phyloP scores from a whole-genome alignment of 2,797 vertebrate genomes.

The Cynodonichthys magdalenae region DNA sequence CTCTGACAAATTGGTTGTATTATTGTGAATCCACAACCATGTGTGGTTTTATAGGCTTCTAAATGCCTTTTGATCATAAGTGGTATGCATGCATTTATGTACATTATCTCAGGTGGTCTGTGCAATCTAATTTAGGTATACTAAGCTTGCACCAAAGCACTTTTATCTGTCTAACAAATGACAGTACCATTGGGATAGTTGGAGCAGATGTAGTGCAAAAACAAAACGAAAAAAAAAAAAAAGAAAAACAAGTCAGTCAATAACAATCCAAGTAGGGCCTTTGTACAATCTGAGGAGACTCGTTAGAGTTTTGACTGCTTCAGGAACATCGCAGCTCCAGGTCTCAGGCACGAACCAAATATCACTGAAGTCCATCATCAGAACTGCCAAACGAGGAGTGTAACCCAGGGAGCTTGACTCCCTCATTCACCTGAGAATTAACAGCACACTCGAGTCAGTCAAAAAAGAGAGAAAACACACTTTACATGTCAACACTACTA shows the following conservation, averaged over 20 bases:
- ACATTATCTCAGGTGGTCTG: background rate
- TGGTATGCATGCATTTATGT: background rate
- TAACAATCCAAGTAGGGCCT: conserved; percentile 2
- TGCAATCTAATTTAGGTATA: background rate
- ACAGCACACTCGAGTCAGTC: conserved; percentile 14
- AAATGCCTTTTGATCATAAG: background rate
- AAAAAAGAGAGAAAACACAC: conserved; percentile 1
- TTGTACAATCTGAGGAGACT: conserved; percentile 36
- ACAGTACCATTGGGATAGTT: conserved; percentile 20
- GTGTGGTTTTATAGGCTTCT: background rate
- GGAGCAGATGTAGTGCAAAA: conserved; percentile 12
- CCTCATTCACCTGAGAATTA: conserved; percentile 1
- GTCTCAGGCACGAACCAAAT: conserved; percentile 11
- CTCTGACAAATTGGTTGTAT: background rate
- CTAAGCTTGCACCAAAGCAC: conserved; percentile 5
- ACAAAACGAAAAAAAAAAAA: too few species aligned
- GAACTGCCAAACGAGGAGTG: background rate
- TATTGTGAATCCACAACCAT: conserved; percentile 1
- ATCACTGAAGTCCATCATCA: conserved; percentile 13
- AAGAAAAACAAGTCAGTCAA: conserved; percentile 14
- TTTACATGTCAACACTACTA: background rate
- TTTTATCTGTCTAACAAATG: conserved; percentile 26
- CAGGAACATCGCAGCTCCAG: background rate
- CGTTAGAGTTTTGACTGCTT: conserved; percentile 27
- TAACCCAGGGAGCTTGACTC: conserved; percentile 10